A percentile compares a stretch with the other conserved stretches of the same genome.
These are phyloP conservation scores for Tokudaia muenninki DNA, from an alignment of 2,797 vertebrate genomes.

Conservation along the genomic window DNA sequence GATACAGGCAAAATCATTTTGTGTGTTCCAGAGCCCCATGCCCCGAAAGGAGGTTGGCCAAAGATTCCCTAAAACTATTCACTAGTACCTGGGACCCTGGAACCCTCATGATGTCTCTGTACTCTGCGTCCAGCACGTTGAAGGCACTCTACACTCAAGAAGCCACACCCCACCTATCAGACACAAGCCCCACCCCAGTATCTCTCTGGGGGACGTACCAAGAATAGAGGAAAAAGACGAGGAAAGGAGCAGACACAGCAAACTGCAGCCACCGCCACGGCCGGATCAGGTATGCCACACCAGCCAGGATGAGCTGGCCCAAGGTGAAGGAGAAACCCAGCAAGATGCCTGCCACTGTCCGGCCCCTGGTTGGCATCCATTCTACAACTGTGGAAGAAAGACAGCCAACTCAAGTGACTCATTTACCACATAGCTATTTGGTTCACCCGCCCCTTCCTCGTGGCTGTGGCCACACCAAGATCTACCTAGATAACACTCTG, in stretches of 20 bases:
- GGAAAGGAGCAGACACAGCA: constrained; percentile 82
- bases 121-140: background rate
- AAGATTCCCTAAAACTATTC: background rate
- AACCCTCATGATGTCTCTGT: background rate
- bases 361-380: constrained; percentile 83
- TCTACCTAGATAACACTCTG: background rate
- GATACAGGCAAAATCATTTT: background rate
- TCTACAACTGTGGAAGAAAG: constrained; percentile 80
- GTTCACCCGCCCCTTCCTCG: background rate
- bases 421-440: accelerated
- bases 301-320: constrained; percentile 83
- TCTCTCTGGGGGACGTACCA: constrained; percentile 76
- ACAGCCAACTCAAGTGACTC: background rate
- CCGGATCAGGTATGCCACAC: constrained; percentile 79
- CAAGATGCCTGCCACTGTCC: constrained; percentile 77
- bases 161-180: background rate
- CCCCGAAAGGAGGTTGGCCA: accelerated
- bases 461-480: background rate
- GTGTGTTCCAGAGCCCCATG: background rate
- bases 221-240: constrained; percentile 83
- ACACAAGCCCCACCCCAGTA: background rate
- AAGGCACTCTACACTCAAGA: too few relatives aligned
- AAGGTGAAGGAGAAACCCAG: constrained; percentile 83
- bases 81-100: background rate
- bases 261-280: constrained; percentile 86